Evolutionary conservation across 2,888 invertebrate species (phyloP).

Genomic region (Cerceris rybyensis): DNA sequence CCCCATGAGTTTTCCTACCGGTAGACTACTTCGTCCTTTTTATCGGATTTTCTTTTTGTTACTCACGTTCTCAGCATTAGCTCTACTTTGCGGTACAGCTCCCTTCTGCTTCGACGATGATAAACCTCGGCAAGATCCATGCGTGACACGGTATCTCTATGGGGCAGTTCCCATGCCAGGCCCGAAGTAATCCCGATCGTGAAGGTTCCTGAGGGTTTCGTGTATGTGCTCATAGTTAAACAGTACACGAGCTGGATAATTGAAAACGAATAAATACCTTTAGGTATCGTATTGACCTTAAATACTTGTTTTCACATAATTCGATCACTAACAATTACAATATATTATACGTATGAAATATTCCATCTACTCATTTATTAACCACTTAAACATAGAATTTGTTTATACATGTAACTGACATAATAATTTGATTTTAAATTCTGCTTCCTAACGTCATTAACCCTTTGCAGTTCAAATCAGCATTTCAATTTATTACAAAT

Average conservation of each 20-base stretch:
- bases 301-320: background rate
- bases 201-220: conserved; percentile 84
- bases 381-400: too few relatives aligned
- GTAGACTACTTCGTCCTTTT: background rate
- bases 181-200: conserved; percentile 89
- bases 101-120: conserved; percentile 85
- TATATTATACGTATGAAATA: too few relatives aligned
- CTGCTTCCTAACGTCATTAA: too few relatives aligned
- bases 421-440: too few relatives aligned
- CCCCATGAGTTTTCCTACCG: background rate
- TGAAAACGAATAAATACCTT: background rate
- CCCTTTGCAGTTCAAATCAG: too few relatives aligned
- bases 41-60: background rate
- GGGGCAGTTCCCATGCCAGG: conserved; percentile 90
- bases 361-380: too few relatives aligned
- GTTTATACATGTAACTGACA: too few relatives aligned
- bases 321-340: too few relatives aligned
- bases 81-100: conserved; percentile 86
- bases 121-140: conserved; percentile 81
- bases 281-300: background rate
- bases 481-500: too few relatives aligned
- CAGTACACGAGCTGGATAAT: conserved; percentile 84
- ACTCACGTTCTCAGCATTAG: conserved; percentile 86
- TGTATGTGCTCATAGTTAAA: conserved; percentile 84
- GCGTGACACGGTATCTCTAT: conserved; percentile 81